Evolutionary conservation across 37 sponge, comb jelly and placozoan species (phyloP).

Genomic region (Chondrilla cf. caribensis): DNA sequence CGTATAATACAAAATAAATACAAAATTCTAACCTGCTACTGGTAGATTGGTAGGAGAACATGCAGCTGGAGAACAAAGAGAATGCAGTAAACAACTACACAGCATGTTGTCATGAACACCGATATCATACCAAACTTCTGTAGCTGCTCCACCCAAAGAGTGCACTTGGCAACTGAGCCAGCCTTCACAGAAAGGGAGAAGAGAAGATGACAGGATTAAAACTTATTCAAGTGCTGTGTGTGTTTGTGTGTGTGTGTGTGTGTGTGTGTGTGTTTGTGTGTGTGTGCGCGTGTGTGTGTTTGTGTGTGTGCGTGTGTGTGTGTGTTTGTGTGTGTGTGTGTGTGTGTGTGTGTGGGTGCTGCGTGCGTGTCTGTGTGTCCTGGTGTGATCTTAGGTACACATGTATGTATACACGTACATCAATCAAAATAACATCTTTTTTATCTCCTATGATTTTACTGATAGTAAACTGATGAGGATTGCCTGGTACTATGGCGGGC

Average conservation of each 20-base stretch:
- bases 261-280: background rate
- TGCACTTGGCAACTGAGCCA: slow-evolving; percentile 2
- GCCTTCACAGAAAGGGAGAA: background rate
- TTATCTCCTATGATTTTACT: no score
- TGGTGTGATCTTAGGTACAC: background rate
- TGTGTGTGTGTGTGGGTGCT: slow-evolving; percentile 16
- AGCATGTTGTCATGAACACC: no score
- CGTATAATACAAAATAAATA: no score
- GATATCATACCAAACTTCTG: no score
- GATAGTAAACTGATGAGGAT: no score
- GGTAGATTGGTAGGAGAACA: no score
- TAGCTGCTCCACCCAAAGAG: slow-evolving; percentile 10
- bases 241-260: background rate
- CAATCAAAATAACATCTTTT: no score
- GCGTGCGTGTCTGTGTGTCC: background rate
- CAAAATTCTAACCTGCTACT: no score
- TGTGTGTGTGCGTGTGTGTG: slow-evolving; percentile 17
- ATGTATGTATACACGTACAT: background rate
- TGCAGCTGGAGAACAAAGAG: no score
- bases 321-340: slow-evolving; percentile 17
- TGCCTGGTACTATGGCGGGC: no score
- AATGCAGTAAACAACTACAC: no score
- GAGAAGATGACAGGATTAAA: background rate
- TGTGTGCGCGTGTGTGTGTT: slow-evolving; percentile 9
- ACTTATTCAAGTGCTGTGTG: background rate